Conservation (phyloP, 1,140 invertebrate genomes). For the Argopecten irradians region DNA sequence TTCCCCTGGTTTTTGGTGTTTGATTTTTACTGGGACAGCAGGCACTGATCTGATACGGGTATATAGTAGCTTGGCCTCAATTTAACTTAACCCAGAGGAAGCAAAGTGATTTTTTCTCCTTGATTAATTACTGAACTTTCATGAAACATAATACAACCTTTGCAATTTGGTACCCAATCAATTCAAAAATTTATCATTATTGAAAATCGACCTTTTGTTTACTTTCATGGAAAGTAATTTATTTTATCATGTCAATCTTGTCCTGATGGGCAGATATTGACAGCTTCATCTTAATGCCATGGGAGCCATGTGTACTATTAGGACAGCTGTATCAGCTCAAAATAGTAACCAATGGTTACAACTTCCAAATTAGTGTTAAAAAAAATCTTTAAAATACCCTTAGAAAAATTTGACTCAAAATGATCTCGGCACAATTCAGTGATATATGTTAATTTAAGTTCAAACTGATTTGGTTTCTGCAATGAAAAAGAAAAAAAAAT, state of each 20-base stretch:
- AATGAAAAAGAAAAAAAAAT: neutral
- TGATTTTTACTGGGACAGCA: neutral
- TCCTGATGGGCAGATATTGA: neutral
- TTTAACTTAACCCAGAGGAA: neutral
- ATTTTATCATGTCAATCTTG: neutral
- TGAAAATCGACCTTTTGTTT: neutral
- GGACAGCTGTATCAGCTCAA: neutral
- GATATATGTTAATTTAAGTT: neutral
- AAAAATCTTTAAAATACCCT: neutral
- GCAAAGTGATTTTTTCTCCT: neutral
- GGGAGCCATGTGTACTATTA: neutral
- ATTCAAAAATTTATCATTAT: neutral
- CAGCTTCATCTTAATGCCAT: neutral
- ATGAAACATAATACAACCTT: neutral
- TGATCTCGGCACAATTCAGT: neutral
- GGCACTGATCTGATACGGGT: neutral
- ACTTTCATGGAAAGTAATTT: neutral
- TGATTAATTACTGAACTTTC: neutral
- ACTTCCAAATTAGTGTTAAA: neutral
- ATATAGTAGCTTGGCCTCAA: neutral
- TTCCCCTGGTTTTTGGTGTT: neutral
- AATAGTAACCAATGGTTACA: neutral
- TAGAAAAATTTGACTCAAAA: neutral
- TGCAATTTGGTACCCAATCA: neutral
- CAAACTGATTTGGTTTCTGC: neutral